phyloP scores from a whole-genome alignment of 1,140 invertebrate species.

The Druon quercuslanigerum region DNA sequence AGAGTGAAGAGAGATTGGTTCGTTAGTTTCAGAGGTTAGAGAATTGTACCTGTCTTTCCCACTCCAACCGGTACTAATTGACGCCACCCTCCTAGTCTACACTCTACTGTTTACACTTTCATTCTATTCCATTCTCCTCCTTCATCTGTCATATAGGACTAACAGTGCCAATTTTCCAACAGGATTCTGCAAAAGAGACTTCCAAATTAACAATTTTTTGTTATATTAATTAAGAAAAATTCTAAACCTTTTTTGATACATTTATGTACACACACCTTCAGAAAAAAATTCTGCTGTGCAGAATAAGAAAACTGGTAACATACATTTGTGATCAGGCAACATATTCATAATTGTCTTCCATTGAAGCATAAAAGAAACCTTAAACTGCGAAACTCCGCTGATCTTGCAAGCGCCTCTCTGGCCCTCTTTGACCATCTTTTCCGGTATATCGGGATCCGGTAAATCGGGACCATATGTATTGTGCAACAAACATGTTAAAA shows the following conservation, averaged over 20 bases:
- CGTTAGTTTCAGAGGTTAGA: conserved; percentile 23
- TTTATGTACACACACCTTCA: neutral
- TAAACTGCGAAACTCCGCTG: too few species aligned
- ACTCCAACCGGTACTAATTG: conserved; percentile 12
- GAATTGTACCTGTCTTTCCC: conserved; percentile 20
- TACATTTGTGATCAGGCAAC: too few species aligned
- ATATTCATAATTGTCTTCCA: too few species aligned
- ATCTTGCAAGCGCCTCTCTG: too few species aligned
- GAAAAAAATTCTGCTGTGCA: too few species aligned
- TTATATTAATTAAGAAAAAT: neutral
- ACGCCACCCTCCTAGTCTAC: conserved; percentile 2
- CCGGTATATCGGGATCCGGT: too few species aligned
- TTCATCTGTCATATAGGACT: conserved; percentile 12
- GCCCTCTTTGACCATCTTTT: too few species aligned
- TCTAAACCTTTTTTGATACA: neutral
- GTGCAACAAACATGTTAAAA: too few species aligned
- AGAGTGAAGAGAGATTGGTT: conserved; percentile 16
- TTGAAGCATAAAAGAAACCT: too few species aligned
- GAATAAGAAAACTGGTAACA: too few species aligned
- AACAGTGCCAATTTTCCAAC: conserved; percentile 1
- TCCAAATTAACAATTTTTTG: neutral
- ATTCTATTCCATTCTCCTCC: conserved; percentile 12
- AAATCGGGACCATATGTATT: too few species aligned
- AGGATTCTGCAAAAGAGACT: neutral
- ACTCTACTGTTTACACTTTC: conserved; percentile 10